Evolutionary conservation across 2,113 vertebrate species (phyloP), one percentile per base, ranked within the genome.

Genomic region (Pterophyllum scalare): DNA sequence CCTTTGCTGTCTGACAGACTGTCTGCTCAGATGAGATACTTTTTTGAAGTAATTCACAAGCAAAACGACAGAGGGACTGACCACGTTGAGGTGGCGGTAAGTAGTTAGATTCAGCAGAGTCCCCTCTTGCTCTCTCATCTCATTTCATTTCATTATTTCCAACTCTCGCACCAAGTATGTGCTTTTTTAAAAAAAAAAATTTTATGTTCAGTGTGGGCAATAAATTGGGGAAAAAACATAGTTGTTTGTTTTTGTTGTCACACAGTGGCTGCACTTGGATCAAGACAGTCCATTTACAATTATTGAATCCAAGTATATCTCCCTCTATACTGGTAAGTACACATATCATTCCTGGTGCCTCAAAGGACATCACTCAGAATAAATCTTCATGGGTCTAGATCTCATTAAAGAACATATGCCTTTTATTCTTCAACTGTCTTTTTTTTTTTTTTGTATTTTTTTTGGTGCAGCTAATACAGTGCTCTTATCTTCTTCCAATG

Each of bases 21-120:
- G 78, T 96, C 93, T 43, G 88, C 96, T 3, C 79, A 93, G 67
- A 94, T 46, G 82, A 96, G 89, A 91, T 99, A 99, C 93, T 99
- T 97, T 86, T 99, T 99, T 79, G 98, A 99, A 94, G 92, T 99
- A 60, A 93, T 99, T 38, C 97, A 98, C 95, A 98, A 99, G 87
- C 98, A 99, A 88, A 94, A 98, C 2, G 84, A 96, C 35, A 88
- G 85, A 90, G 97, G 97, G 72, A 97, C 96, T 0, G 98, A 99
- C 80, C 98, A 99, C 0, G 97, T 99, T 91, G 98, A 97, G 94
- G 95, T 98, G 17, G 97, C 96, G 15, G 98, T 99, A 94, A 97
- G 97, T 33, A 61, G n/a, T 59, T 38, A 3, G 2, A 33, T 14
- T 31, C 46, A 49, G 46, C 46, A 49, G 15, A 49, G 49, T 19